Evolutionary conservation across 1,140 invertebrate genomes (phyloP).

Genomic region (Mercenaria mercenaria): DNA sequence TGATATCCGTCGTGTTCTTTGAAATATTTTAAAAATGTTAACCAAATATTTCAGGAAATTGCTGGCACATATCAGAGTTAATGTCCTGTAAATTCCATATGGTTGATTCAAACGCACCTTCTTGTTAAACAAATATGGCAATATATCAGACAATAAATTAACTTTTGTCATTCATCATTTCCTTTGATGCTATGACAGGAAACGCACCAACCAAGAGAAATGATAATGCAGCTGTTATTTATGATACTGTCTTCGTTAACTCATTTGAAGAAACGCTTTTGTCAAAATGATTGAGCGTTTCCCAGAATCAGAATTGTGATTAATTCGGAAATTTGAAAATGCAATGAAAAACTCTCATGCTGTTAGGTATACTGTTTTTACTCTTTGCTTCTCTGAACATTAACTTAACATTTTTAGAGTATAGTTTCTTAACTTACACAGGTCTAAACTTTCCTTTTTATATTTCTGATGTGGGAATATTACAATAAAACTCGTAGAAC

Average conservation of each 20-base stretch:
- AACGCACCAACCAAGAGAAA: slow-evolving; percentile 32
- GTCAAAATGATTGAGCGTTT: slow-evolving; percentile 23
- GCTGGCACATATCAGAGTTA: slow-evolving; percentile 3
- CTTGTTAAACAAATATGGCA: slow-evolving; percentile 5
- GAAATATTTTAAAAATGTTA: slow-evolving; percentile 18
- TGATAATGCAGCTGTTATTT: slow-evolving; percentile 27
- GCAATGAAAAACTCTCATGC: too few species aligned
- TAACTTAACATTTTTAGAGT: too few species aligned
- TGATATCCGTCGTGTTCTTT: neutral
- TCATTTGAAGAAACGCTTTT: slow-evolving; percentile 29
- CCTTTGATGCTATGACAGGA: slow-evolving; percentile 16
- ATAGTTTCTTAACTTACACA: too few species aligned
- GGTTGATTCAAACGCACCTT: too few species aligned
- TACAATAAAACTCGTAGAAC: too few species aligned
- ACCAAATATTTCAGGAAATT: neutral
- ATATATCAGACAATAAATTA: slow-evolving; percentile 12
- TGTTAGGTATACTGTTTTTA: too few species aligned
- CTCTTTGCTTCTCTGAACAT: too few species aligned
- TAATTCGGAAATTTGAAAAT: slow-evolving; percentile 40
- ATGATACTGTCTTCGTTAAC: slow-evolving; percentile 28
- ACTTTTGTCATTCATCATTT: slow-evolving; percentile 30
- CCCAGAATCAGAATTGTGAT: neutral
- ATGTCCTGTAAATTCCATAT: neutral
- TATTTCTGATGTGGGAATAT: too few species aligned
- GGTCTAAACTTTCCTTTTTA: too few species aligned